Evolutionary conservation across 2,888 invertebrate species (phyloP).

Genomic region (Phengaris arion): DNA sequence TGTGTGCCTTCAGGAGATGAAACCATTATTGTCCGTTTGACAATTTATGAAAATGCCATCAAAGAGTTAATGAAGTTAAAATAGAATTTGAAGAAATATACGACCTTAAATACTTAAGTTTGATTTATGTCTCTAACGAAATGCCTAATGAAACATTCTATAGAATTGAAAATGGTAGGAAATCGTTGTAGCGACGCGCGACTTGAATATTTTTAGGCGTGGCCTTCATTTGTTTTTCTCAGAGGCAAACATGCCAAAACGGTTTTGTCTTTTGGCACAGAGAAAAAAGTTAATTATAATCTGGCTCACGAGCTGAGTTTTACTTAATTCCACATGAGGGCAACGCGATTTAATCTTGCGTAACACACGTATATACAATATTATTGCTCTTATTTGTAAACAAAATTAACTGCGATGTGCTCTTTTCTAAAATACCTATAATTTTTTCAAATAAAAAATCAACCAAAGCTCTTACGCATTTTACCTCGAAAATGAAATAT

Average conservation of each 20-base stretch:
- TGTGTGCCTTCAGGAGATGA: conserved; percentile 51
- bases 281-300: too few relatives aligned
- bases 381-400: background rate
- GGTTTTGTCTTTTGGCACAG: too few relatives aligned
- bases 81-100: conserved; percentile 26
- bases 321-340: too few relatives aligned
- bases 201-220: background rate
- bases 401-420: background rate
- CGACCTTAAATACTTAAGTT: background rate
- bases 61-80: conserved; percentile 28
- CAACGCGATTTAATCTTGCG: too few relatives aligned
- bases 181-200: too few relatives aligned
- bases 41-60: conserved; percentile 42
- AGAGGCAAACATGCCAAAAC: too few relatives aligned
- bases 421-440: too few relatives aligned
- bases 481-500: conserved; percentile 1
- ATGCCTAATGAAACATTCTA: background rate
- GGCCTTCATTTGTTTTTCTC: background rate
- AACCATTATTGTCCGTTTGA: conserved; percentile 45
- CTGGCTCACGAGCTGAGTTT: too few relatives aligned
- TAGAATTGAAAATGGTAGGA: background rate
- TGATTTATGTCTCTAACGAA: background rate
- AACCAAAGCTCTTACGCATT: background rate
- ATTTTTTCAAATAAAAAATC: too few relatives aligned
- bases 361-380: too few relatives aligned